Base-by-base conservation (phyloP, 2,113 vertebrate genomes). In the Clinocottus analis region DNA sequence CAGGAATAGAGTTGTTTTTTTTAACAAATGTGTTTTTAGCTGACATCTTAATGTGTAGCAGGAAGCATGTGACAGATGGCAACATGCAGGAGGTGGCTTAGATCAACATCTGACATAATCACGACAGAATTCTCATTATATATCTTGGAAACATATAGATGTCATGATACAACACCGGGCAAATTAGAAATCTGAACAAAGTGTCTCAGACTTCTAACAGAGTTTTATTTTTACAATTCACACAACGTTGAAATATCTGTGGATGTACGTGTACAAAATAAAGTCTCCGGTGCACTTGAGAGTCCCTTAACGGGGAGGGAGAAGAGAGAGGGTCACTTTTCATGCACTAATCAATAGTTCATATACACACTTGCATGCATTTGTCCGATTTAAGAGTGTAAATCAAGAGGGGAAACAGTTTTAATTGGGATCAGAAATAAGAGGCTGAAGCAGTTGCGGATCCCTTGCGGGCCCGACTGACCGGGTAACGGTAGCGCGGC, bases 31-130 rank as follows among this genome's bases (percentile, higher is more conserved):
- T 27, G 29, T 63, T 75, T 79, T 82, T 37, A 49, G 55, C 53
- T 12, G 59, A 53, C 53, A 78, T 55, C 27, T 59, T 8, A 35
- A 82, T 39, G 53, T 65, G 35, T n/a, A 29, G 33, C 60, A 11
- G 63, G 16, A 77, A 73, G 72, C 53, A 16, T 14, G 33, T 64
- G 80, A 74, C 66, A 76, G 69, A 64, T 29, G 55, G 66, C 29
- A 10, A 35, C 58, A 43, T 12, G 58, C 53, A 39, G 56, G 45
- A 39, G 68, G 25, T 11, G 61, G 31, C 14, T 19, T 53, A 62
- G 53, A 67, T 70, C 27, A 60, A 56, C 35, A 49, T 60, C 37
- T 62, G 29, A 53, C 11, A 41, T 35, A 29, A 82, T 58, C 47
- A 13, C 6, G 25, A 27, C 21, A 55, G 41, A 67, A 33, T 39